Conservation (phyloP, 2,113 vertebrate species). For the Salvelinus alpinus region DNA sequence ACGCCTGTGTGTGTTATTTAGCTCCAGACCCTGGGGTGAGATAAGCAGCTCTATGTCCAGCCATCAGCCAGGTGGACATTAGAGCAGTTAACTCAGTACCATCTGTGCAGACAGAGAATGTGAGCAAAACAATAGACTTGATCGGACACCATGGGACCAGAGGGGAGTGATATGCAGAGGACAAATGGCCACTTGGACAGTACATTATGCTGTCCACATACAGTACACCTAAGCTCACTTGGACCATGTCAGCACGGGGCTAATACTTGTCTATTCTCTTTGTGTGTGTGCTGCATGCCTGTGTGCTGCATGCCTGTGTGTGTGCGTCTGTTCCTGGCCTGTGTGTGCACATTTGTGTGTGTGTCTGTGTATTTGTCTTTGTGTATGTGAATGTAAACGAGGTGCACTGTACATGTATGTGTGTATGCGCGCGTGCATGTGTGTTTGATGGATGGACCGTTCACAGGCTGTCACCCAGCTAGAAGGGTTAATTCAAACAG, state of each 20-base stretch:
- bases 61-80: conserved; percentile 73
- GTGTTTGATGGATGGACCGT: conserved; percentile 62
- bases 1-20: background rate
- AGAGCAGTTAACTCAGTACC: conserved; percentile 67
- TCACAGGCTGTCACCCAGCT: conserved; percentile 53
- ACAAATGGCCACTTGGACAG: conserved; percentile 60
- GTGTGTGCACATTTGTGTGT: background rate
- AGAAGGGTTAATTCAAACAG: conserved; percentile 66
- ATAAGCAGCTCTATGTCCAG: conserved; percentile 72
- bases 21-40: conserved; percentile 45
- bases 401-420: background rate
- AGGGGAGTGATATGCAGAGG: conserved; percentile 47
- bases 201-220: conserved; percentile 42
- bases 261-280: conserved; percentile 43
- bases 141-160: conserved; percentile 67
- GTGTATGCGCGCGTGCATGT: background rate
- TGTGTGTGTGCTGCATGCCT: conserved; percentile 13
- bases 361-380: conserved; percentile 6
- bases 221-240: conserved; percentile 36
- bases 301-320: background rate
- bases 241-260: conserved; percentile 26
- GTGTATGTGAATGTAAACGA: background rate
- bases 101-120: conserved; percentile 68
- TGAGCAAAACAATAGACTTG: conserved; percentile 53
- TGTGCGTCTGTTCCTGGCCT: background rate